Percentiles rank a stretch among this genome's conserved stretches.
phyloP scores from a whole-genome alignment of 2,113 vertebrate genomes.

The Cacatua alba region DNA sequence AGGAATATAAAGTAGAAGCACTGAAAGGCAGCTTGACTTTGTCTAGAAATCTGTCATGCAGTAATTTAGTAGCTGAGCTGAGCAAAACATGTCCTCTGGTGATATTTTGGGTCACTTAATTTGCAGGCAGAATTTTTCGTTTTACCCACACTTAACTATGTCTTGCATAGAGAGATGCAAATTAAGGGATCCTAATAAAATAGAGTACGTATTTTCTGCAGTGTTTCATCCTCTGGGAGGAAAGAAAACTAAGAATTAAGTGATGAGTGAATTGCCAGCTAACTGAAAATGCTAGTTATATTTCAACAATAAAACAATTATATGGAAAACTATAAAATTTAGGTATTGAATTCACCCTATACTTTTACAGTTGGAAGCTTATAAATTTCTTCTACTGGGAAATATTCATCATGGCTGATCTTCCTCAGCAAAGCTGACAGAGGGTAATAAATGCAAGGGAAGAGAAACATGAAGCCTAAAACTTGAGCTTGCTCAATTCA shows the following conservation, averaged over 20 bases:
- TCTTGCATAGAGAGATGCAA: background rate
- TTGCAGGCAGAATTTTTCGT: background rate
- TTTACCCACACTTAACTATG: background rate
- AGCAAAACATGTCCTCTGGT: background rate
- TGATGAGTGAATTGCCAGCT: background rate
- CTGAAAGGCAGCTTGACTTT: background rate
- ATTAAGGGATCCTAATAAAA: background rate
- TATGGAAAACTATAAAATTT: background rate
- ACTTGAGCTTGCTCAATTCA: background rate
- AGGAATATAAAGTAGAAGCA: background rate
- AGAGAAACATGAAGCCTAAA: background rate
- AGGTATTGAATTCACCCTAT: background rate
- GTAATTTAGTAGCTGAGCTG: background rate
- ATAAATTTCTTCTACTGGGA: conserved; percentile 5
- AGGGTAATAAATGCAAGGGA: background rate
- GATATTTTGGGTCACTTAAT: background rate
- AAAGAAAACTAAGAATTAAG: background rate
- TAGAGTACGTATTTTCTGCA: background rate
- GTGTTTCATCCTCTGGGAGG: background rate
- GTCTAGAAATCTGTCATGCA: background rate
- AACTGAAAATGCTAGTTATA: background rate
- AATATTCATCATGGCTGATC: conserved; percentile 11
- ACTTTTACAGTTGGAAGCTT: background rate
- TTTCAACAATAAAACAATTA: conserved; percentile 33
- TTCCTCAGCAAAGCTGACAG: background rate